Base-by-base conservation (phyloP, 2,113 vertebrate genomes). In the Toxotes chatareus region DNA sequence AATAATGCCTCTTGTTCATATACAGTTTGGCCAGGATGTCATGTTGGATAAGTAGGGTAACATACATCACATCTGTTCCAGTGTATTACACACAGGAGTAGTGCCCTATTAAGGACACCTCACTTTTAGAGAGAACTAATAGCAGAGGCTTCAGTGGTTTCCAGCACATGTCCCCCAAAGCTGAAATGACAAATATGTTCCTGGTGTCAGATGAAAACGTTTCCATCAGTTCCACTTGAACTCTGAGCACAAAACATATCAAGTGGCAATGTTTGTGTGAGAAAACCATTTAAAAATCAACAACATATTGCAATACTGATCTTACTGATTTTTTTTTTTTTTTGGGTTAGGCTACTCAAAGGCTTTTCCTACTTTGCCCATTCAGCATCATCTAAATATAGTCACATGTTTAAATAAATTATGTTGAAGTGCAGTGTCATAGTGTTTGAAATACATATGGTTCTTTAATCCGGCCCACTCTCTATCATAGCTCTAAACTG, bases 401-500 rank as follows among this genome's bases (percentile, higher is more conserved):
- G 12, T 13, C 31, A 19, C 6, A 42, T 42, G 19, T 49, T 47
- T 40, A 61, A 51, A 70, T 31, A 66, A 27, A 73, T 63, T 19
- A 42, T 56, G 42, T 42, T 7, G 14, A 56, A n/a, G 21, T n/a
- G 36, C 60, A 44, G 27, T 79, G 49, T 44, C 23, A 46, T 40
- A 60, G 11, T 16, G 0, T 70, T 61, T 82, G 3, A 82, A 67
- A 47, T 59, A 47, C 53, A 69, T 70, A 73, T 65, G 62, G 51
- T 60, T 72, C n/a, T 72, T 53, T 70, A 49, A 69, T 85, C 61
- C 36, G 8, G 21, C 55, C 47, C 17, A 49, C 12, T 71, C 36
- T 62, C 34, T 62, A 51, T 76, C 62, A 67, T 56, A 31, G 31
- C 27, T 68, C 7, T 32, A 53, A 6, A 36, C 51, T 21, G 73